A percentile compares a stretch with the other conserved stretches of the same genome.
phyloP scores from a whole-genome alignment of 2,113 vertebrate species.

The Castor canadensis region DNA sequence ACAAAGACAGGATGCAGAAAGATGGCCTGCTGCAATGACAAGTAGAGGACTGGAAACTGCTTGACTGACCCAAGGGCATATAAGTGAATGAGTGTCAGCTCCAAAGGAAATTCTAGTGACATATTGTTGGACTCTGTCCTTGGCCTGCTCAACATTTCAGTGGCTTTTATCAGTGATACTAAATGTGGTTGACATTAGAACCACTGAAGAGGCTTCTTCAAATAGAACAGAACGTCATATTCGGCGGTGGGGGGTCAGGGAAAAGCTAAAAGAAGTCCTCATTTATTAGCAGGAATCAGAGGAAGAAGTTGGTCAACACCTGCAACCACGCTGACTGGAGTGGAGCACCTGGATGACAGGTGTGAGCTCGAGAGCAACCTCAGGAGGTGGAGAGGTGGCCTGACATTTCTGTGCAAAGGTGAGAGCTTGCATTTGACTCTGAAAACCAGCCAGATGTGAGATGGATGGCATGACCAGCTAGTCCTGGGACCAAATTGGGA shows the following conservation, averaged over 20 bases:
- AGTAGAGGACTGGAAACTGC: background rate
- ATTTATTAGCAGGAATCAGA: background rate
- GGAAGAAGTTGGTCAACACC: background rate
- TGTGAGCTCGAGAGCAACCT: background rate
- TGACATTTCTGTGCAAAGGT: background rate
- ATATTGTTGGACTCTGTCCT: background rate
- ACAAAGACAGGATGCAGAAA: constrained; percentile 3
- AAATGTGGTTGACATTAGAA: background rate
- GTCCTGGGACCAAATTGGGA: background rate
- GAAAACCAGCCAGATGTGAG: background rate
- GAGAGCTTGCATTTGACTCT: background rate
- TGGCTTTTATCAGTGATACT: background rate
- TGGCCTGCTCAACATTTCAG: background rate
- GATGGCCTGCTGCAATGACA: background rate
- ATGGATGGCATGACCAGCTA: background rate
- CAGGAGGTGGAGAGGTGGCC: background rate
- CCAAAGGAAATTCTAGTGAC: background rate
- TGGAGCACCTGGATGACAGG: background rate
- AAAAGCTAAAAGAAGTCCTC: background rate
- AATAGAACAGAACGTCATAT: background rate
- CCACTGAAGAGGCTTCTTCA: background rate
- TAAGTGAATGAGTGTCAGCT: background rate
- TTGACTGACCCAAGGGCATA: background rate
- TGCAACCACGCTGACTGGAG: background rate
- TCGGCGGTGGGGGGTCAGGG: background rate